Conservation (phyloP, 1,140 invertebrate genomes). For the Orius insidiosus region DNA sequence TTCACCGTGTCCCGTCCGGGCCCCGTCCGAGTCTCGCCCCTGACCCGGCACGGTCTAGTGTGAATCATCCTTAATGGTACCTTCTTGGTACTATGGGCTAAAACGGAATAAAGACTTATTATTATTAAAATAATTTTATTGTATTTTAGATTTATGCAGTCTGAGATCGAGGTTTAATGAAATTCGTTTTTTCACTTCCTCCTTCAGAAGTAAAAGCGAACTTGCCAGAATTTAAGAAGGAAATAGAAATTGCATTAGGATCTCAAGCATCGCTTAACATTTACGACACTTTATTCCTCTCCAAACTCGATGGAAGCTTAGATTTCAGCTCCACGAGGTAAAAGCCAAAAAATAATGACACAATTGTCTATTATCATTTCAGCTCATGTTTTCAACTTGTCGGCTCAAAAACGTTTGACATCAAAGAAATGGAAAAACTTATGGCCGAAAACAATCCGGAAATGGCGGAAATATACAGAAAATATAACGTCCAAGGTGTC, state of each 20-base stretch:
- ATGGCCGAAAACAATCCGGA: slow-evolving; percentile 29
- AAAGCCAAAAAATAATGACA: slow-evolving; percentile 16
- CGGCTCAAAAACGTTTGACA: slow-evolving; percentile 35
- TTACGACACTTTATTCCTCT: slow-evolving; percentile 58
- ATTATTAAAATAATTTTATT: too few relatives aligned
- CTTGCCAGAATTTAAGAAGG: slow-evolving; percentile 38
- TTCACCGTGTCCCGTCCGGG: too few relatives aligned
- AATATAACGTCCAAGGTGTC: slow-evolving; percentile 39
- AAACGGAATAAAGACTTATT: too few relatives aligned
- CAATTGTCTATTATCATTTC: not conserved
- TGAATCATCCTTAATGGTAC: too few relatives aligned
- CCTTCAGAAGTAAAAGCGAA: slow-evolving; percentile 40
- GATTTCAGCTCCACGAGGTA: slow-evolving; percentile 54
- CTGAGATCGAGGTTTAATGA: slow-evolving; percentile 52
- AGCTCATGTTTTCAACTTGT: slow-evolving; percentile 52
- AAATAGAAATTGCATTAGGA: slow-evolving; percentile 38
- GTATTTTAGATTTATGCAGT: slow-evolving; percentile 50
- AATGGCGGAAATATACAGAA: slow-evolving; percentile 37
- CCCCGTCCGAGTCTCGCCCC: too few relatives aligned
- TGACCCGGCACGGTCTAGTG: too few relatives aligned
- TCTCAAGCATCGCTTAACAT: slow-evolving; percentile 46
- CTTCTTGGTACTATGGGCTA: too few relatives aligned
- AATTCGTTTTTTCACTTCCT: slow-evolving; percentile 49
- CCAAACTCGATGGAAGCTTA: slow-evolving; percentile 45
- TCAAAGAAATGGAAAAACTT: slow-evolving; percentile 37